A percentile compares a stretch with the other conserved stretches of the same genome.
Evolutionary conservation across 1,140 invertebrate genomes (phyloP).

Genomic region (Caenorhabditis tropicalis): DNA sequence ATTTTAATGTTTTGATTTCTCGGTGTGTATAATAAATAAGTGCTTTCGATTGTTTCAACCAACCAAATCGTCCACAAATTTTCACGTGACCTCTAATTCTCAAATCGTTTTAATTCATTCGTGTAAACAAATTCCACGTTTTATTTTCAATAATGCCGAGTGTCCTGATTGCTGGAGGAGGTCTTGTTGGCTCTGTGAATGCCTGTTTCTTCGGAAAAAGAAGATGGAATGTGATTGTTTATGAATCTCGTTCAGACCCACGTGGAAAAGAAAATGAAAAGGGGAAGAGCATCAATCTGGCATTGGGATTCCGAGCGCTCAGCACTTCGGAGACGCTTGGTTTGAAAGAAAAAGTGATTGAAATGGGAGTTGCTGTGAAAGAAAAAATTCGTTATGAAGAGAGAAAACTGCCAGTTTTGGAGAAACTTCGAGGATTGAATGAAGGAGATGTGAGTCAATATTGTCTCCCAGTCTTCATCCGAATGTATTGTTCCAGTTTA

Average conservation of each 20-base stretch:
- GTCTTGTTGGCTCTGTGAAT: constrained; percentile 82
- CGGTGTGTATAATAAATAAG: neutral
- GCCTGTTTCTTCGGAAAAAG: constrained; percentile 85
- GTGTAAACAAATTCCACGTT: neutral
- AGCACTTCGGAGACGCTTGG: constrained; percentile 82
- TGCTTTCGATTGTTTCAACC: neutral
- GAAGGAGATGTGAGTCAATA: neutral
- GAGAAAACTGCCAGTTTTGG: neutral
- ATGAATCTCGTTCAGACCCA: constrained; percentile 79
- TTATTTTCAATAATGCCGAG: constrained; percentile 47
- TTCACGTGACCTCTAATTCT: neutral
- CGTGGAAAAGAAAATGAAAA: constrained; percentile 71
- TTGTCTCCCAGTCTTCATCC: neutral
- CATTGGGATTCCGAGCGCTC: constrained; percentile 84
- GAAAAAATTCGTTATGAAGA: constrained; percentile 55
- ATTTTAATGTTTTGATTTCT: no score
- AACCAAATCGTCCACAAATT: neutral
- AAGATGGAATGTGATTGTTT: constrained; percentile 84
- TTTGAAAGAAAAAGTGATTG: constrained; percentile 78
- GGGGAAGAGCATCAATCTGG: constrained; percentile 90
- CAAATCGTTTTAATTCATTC: neutral
- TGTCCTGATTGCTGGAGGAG: constrained; percentile 64
- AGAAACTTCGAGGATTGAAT: neutral
- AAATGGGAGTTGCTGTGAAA: constrained; percentile 72
- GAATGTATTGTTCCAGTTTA: constrained; percentile 78